These are phyloP conservation scores for Colostygia pectinataria DNA, from an alignment of 2,888 invertebrate species.

Conservation along the genomic window DNA sequence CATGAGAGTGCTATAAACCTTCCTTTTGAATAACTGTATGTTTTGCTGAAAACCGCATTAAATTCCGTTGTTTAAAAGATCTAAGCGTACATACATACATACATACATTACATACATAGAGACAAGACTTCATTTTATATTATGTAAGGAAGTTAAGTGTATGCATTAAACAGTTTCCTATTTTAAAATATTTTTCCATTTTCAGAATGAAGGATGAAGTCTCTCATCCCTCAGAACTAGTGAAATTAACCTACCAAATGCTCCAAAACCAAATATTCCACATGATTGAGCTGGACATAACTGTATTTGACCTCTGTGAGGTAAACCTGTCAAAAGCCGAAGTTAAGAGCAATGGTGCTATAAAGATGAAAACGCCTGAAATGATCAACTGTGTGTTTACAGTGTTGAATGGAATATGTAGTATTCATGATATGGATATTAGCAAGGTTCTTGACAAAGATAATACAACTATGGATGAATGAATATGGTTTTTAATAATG, in stretches of 20 bases:
- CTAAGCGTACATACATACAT: too few relatives aligned
- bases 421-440: conserved; percentile 28
- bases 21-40: too few relatives aligned
- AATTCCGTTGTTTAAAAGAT: too few relatives aligned
- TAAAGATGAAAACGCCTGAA: conserved; percentile 73
- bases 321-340: conserved; percentile 64
- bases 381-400: conserved; percentile 66
- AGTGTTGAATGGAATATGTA: conserved; percentile 61
- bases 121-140: too few relatives aligned
- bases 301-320: conserved; percentile 60
- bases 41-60: too few relatives aligned
- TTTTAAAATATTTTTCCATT: conserved; percentile 35
- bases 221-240: conserved; percentile 48
- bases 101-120: too few relatives aligned
- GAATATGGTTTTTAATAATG: neutral
- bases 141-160: too few relatives aligned
- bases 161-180: too few relatives aligned
- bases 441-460: conserved; percentile 22
- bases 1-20: too few relatives aligned
- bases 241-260: conserved; percentile 57
- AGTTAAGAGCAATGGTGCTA: conserved; percentile 60
- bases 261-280: conserved; percentile 67
- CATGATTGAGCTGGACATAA: conserved; percentile 59
- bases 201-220: conserved; percentile 60
- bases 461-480: conserved; percentile 13